Base-by-base conservation (phyloP, 2,113 vertebrate genomes). In the Phycodurus eques region DNA sequence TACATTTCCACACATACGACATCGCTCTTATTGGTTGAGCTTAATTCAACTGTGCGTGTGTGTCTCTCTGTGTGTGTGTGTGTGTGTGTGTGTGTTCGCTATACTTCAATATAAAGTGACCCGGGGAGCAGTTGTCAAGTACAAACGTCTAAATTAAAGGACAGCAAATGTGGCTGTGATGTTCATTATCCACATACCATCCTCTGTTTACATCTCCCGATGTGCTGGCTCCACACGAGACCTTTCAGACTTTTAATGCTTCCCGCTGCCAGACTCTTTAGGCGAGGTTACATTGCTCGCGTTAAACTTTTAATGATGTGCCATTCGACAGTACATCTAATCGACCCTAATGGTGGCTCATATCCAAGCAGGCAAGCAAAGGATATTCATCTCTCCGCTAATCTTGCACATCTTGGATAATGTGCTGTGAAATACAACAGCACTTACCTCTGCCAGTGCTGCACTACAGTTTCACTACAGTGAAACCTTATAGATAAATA, bases 131-230 rank as follows among this genome's bases (percentile, higher is more conserved):
- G 57, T 63, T 9, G 39, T 70, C 53, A 67, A 76, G 62, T 62
- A 66, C 65, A 80, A 74, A 72, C 76, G 76, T 78, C 76, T 76
- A 79, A 72, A 85, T 82, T 82, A 71, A 78, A 81, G 31, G 42
- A 69, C 68, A 47, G 68, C 61, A 0, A 12, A 47, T 10, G 31
- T 46, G 62, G 20, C 20, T 65, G 22, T 14, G 72, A 51, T 56
- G 33, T 73, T 73, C 54, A 67, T 75, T 71, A 75, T 57, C 69
- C 74, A 73, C 65, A 73, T 53, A 68, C 49, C 27, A 15, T 77
- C 46, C 67, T 77, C 42, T 62, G 54, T 78, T 71, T 72, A 27
- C 75, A 27, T 51, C 71, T 56, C 67, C 11, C 46, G 44, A 22
- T 71, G 68, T 54, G 46, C 70, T 44, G 44, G 33, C 19, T 47